phyloP scores from a whole-genome alignment of 1,140 invertebrate species.

The Oncopeltus fasciatus region DNA sequence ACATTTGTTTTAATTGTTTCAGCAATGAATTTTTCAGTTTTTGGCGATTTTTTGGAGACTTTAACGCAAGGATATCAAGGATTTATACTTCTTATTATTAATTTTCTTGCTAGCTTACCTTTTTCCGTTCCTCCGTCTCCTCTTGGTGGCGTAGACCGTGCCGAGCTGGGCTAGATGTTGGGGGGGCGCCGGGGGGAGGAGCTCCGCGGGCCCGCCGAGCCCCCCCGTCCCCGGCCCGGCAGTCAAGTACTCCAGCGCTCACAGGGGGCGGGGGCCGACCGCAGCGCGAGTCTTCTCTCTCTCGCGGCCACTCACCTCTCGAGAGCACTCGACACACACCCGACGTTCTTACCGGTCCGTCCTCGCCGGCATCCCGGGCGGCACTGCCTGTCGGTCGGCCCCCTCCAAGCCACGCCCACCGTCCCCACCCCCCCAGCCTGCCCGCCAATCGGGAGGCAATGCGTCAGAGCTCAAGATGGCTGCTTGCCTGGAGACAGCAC shows the following conservation, averaged over 20 bases:
- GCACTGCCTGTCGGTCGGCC: background rate
- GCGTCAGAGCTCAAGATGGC: background rate
- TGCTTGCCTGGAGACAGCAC: background rate
- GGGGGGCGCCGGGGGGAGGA: conserved; percentile 25
- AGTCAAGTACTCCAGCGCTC: conserved; percentile 21
- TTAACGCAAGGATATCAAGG: too few relatives aligned
- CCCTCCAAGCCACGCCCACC: background rate
- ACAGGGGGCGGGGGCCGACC: background rate
- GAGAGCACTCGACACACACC: background rate
- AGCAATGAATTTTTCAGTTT: too few relatives aligned
- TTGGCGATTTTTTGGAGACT: too few relatives aligned
- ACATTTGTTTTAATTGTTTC: too few relatives aligned
- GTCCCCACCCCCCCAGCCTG: background rate
- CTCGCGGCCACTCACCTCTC: background rate
- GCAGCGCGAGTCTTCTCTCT: too few relatives aligned
- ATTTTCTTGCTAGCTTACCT: too few relatives aligned
- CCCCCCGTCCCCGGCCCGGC: conserved; percentile 19
- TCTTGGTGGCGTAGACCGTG: conserved; percentile 87
- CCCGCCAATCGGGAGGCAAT: background rate
- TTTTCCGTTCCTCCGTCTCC: conserved; percentile 81
- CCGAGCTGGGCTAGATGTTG: conserved; percentile 57
- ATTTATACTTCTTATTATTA: too few relatives aligned
- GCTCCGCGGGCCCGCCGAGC: conserved; percentile 16
- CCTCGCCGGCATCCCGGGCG: background rate
- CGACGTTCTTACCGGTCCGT: background rate